Evolutionary conservation across 2,797 vertebrate genomes (phyloP).

Genomic region (Tapera naevia): DNA sequence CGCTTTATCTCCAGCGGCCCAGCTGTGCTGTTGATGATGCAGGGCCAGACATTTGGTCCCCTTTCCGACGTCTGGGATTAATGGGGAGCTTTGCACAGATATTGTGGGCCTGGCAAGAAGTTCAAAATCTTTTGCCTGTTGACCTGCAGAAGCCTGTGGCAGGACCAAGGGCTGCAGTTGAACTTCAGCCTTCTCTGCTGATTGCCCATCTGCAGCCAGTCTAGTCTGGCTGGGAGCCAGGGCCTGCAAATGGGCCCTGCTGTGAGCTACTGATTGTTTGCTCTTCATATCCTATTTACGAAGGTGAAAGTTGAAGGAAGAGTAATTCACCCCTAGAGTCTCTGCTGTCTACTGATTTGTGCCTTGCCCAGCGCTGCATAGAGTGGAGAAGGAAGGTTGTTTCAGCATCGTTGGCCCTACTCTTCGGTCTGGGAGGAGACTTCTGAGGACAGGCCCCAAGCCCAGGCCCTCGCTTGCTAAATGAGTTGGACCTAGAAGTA

Average conservation of each 20-base stretch:
- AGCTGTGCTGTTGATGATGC: background rate
- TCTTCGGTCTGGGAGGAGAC: background rate
- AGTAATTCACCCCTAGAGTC: background rate
- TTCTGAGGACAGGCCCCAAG: background rate
- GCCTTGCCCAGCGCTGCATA: background rate
- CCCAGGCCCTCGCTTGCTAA: background rate
- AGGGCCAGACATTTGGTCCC: background rate
- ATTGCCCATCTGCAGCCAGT: background rate
- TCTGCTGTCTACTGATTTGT: background rate
- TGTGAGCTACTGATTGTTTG: background rate
- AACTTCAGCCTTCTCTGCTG: background rate
- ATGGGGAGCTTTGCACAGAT: background rate
- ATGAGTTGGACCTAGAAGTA: background rate
- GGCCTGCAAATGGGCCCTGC: background rate
- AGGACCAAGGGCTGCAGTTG: background rate
- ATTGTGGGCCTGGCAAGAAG: background rate
- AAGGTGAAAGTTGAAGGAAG: background rate
- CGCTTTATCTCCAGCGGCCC: background rate
- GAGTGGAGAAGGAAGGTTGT: background rate
- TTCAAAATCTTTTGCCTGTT: background rate
- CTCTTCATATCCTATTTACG: background rate
- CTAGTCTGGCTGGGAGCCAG: background rate
- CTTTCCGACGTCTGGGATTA: background rate
- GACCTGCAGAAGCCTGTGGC: background rate
- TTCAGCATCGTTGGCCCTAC: background rate